phyloP scores from a whole-genome alignment of 2,888 invertebrate genomes.

The Sepioteuthis lessoniana region DNA sequence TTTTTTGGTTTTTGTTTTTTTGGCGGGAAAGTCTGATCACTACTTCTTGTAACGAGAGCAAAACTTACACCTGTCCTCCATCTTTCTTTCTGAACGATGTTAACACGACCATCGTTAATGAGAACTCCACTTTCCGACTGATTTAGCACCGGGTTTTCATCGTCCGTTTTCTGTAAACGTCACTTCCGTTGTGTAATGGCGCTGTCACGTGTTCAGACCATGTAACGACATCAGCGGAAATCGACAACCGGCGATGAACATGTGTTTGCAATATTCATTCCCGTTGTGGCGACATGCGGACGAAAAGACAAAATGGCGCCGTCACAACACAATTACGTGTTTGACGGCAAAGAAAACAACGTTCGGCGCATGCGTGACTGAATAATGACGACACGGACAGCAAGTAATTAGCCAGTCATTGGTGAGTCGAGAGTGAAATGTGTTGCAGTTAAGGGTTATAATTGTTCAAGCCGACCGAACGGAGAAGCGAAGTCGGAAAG shows the following conservation, averaged over 20 bases:
- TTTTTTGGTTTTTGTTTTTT: too few species aligned
- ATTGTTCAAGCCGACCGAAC: too few species aligned
- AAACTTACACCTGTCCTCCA: not conserved
- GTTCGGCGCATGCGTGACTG: slow-evolving; percentile 20
- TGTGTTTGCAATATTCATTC: not conserved
- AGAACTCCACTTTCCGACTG: not conserved
- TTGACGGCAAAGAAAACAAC: slow-evolving; percentile 3
- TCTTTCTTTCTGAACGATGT: not conserved
- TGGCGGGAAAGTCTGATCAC: too few species aligned
- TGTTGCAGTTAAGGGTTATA: not conserved
- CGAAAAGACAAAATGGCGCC: not conserved
- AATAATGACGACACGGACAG: not conserved
- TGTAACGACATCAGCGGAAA: not conserved
- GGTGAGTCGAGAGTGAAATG: not conserved
- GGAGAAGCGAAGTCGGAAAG: too few species aligned
- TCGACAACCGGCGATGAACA: not conserved
- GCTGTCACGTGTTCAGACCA: not conserved
- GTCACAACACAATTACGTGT: not conserved
- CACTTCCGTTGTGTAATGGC: not conserved
- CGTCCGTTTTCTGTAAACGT: not conserved
- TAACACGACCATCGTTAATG: not conserved
- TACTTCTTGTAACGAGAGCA: too few species aligned
- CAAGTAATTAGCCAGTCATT: slow-evolving; percentile 6
- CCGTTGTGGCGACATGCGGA: not conserved
- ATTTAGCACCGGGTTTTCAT: not conserved